Evolutionary conservation across 1,140 invertebrate genomes (phyloP).

Genomic region (Chironomus striatipennis): DNA sequence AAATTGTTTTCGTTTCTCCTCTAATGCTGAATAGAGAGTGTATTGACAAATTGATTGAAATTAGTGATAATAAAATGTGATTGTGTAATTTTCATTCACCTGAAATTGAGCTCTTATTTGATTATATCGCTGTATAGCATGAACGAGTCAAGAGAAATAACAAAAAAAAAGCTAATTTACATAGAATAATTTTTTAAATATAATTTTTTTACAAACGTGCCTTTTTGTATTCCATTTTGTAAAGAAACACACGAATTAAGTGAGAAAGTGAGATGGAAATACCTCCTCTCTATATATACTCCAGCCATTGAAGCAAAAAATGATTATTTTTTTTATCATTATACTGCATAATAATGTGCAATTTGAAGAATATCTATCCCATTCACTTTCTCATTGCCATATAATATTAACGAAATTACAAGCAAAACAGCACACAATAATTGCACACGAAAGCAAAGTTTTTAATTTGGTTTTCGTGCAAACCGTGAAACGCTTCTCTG

Average conservation of each 20-base stretch:
- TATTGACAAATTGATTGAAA: conserved; percentile 11
- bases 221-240: conserved; percentile 9
- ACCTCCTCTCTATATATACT: background rate
- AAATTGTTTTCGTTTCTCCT: background rate
- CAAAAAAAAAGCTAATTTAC: background rate
- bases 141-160: no score
- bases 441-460: conserved; percentile 19
- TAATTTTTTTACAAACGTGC: background rate
- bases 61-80: conserved; percentile 14
- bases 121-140: background rate
- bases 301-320: conserved; percentile 12
- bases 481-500: background rate
- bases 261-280: no score
- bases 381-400: background rate
- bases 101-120: conserved; percentile 4
- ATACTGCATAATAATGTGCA: conserved; percentile 13
- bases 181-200: background rate
- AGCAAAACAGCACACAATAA: conserved; percentile 17
- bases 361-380: background rate
- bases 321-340: conserved; percentile 15
- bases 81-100: background rate
- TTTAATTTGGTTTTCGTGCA: conserved; percentile 22
- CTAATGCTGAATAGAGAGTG: background rate
- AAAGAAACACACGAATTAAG: background rate
- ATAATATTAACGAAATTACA: conserved; percentile 4